phyloP scores from a whole-genome alignment of 2,888 invertebrate species.

The Drosophila sordidapex region DNA sequence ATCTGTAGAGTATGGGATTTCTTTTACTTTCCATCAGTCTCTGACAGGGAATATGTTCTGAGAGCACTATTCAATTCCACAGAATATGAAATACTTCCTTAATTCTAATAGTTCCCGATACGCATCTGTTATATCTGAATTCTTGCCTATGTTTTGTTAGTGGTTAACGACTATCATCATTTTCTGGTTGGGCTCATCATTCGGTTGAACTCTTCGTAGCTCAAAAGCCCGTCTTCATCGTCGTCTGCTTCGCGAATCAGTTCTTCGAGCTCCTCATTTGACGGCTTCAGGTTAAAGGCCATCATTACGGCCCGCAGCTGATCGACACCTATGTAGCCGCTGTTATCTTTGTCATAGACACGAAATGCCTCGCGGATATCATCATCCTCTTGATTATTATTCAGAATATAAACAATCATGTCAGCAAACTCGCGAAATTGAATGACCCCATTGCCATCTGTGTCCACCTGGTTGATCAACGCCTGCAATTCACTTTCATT shows the following conservation, averaged over 20 bases:
- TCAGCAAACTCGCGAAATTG: conserved; percentile 99
- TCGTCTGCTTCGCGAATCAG: conserved; percentile 99
- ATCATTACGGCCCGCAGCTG: conserved; percentile 99
- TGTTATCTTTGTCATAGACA: conserved; percentile 97
- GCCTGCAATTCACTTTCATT: conserved; percentile 80
- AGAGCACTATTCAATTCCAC: neutral
- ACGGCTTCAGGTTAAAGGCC: conserved; percentile 98
- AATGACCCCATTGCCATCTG: conserved; percentile 91
- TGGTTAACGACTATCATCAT: neutral
- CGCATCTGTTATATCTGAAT: neutral
- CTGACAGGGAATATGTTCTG: neutral
- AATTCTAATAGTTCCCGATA: neutral
- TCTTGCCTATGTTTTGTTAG: neutral
- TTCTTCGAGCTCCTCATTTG: conserved; percentile 98
- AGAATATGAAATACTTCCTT: neutral
- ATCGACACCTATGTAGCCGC: conserved; percentile 98
- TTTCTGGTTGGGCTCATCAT: conserved; percentile 87
- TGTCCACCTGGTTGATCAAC: conserved; percentile 99
- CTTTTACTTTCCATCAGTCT: neutral
- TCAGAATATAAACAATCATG: conserved; percentile 99
- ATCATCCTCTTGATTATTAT: conserved; percentile 98
- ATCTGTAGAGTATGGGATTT: neutral
- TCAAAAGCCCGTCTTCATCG: conserved; percentile 97
- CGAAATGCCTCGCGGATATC: conserved; percentile 89
- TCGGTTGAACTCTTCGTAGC: conserved; percentile 91